Percentiles rank a stretch among this genome's conserved stretches.
Evolutionary conservation across 2,888 invertebrate species (phyloP).

Genomic region (Cheilosia impressa): DNA sequence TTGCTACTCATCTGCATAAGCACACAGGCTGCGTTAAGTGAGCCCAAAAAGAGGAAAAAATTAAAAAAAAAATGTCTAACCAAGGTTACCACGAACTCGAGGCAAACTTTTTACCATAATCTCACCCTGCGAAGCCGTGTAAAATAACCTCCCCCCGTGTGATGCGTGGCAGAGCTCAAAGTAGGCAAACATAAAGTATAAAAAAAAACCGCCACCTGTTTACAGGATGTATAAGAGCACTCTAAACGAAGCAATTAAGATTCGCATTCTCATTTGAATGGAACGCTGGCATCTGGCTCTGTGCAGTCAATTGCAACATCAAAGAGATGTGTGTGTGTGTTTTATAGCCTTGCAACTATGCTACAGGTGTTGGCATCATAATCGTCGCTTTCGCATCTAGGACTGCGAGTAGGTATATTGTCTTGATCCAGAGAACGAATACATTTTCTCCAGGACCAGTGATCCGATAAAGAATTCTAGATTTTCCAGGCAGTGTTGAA

Average conservation of each 20-base stretch:
- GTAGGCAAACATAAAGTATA: neutral
- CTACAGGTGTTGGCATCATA: slow-evolving; percentile 62
- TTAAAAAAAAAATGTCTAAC: slow-evolving; percentile 6
- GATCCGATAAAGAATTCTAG: slow-evolving; percentile 50
- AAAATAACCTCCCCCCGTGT: neutral
- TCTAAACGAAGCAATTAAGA: slow-evolving; percentile 38
- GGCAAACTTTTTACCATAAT: neutral
- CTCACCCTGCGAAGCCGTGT: neutral
- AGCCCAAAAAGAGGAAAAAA: neutral
- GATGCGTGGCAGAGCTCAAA: neutral
- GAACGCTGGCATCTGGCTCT: slow-evolving; percentile 12
- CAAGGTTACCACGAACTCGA: neutral
- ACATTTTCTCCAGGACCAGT: neutral
- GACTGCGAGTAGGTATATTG: neutral
- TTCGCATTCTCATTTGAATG: slow-evolving; percentile 29
- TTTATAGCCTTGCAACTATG: slow-evolving; percentile 29
- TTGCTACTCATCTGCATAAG: slow-evolving; percentile 54
- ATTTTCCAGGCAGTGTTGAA: slow-evolving; percentile 26
- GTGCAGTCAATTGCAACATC: slow-evolving; percentile 62
- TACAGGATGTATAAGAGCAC: slow-evolving; percentile 41
- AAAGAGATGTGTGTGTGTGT: slow-evolving; percentile 12
- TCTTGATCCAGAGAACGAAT: neutral
- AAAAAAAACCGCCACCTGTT: neutral
- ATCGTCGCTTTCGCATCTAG: no score
- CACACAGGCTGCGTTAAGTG: slow-evolving; percentile 10